A percentile compares a stretch with the other conserved stretches of the same genome.
These are phyloP conservation scores for Drosophila bifasciata DNA, from an alignment of 1,140 invertebrate genomes.

Conservation along the genomic window DNA sequence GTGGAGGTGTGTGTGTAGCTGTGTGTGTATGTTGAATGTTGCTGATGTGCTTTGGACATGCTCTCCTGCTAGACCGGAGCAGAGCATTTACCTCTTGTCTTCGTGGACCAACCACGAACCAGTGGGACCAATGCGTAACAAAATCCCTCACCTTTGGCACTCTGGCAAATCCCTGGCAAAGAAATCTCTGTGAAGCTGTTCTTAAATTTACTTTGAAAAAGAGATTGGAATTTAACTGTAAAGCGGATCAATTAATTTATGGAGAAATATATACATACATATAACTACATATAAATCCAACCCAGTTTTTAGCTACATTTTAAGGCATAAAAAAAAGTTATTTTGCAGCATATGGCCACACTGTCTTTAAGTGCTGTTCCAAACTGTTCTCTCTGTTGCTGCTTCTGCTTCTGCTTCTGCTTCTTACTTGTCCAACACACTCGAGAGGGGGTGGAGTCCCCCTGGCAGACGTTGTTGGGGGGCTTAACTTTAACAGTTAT, in stretches of 20 bases:
- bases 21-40: constrained; percentile 57
- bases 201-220: too few species aligned
- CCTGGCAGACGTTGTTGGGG: constrained; percentile 39
- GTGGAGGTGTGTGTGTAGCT: constrained; percentile 35
- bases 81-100: constrained; percentile 7
- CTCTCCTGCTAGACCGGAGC: constrained; percentile 15
- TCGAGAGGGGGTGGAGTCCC: constrained; percentile 2
- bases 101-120: background rate
- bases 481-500: constrained; percentile 69
- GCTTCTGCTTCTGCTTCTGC: background rate
- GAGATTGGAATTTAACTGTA: too few species aligned
- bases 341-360: too few species aligned
- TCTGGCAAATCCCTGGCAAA: background rate
- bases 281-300: too few species aligned
- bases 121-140: background rate
- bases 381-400: too few species aligned
- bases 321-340: too few species aligned
- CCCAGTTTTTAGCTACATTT: too few species aligned
- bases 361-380: background rate
- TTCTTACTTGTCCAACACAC: background rate
- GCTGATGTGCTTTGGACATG: constrained; percentile 51
- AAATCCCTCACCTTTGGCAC: background rate
- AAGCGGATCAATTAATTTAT: too few species aligned
- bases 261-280: too few species aligned
- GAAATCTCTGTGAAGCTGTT: too few species aligned